These are phyloP conservation scores for Doris montereyensis DNA, from an alignment of 2,888 invertebrate genomes.

Conservation along the genomic window DNA sequence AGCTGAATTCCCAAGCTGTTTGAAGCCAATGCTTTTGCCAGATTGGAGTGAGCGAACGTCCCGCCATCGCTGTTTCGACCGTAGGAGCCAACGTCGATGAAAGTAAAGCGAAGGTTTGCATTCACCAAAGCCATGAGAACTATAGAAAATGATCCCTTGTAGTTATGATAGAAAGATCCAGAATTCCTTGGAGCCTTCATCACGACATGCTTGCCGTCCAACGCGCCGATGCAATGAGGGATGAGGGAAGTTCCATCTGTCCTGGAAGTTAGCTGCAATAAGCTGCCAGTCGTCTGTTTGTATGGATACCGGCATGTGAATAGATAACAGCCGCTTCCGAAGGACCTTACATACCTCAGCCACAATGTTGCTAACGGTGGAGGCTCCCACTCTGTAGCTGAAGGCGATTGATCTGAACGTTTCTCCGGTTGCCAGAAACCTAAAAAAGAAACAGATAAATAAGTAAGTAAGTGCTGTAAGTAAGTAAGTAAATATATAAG, in stretches of 20 bases:
- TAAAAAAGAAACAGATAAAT: slow-evolving; percentile 26
- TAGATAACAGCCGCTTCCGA: not conserved
- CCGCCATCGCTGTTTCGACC: slow-evolving; percentile 67
- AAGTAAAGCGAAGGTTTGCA: slow-evolving; percentile 68
- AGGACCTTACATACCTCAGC: slow-evolving; percentile 29
- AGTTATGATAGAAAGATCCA: slow-evolving; percentile 42
- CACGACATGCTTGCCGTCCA: slow-evolving; percentile 47
- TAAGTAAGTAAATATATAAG: too few relatives aligned
- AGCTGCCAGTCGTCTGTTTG: slow-evolving; percentile 30
- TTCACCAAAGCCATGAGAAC: slow-evolving; percentile 64
- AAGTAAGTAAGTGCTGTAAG: too few relatives aligned
- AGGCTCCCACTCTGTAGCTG: slow-evolving; percentile 14
- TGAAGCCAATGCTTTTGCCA: slow-evolving; percentile 14
- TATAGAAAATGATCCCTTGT: slow-evolving; percentile 49
- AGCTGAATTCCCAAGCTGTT: slow-evolving; percentile 10
- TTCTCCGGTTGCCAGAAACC: slow-evolving; percentile 38
- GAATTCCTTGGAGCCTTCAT: slow-evolving; percentile 31
- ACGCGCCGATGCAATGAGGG: slow-evolving; percentile 54
- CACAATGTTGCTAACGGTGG: slow-evolving; percentile 28
- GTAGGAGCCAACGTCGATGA: slow-evolving; percentile 66
- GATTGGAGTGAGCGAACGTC: slow-evolving; percentile 48
- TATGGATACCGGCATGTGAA: not conserved
- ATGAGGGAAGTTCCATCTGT: slow-evolving; percentile 67
- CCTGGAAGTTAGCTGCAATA: slow-evolving; percentile 36
- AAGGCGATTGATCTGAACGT: slow-evolving; percentile 30